Conservation (phyloP, 1,140 invertebrate genomes). For the Cecropterus lyciades region DNA sequence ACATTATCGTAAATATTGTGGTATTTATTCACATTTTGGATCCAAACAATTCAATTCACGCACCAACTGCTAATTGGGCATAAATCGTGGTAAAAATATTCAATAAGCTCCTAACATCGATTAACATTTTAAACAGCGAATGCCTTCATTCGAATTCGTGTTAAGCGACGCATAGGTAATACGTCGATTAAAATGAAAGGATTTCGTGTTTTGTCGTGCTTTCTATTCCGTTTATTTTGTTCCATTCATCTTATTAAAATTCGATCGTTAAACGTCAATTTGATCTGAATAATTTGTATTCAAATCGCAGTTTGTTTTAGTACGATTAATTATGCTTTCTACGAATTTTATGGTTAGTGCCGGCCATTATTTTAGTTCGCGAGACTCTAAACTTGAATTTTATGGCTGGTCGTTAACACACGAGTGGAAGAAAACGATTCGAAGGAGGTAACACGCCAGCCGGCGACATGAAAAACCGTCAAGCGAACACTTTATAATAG, state of each 20-base stretch:
- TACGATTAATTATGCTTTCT: slow-evolving; percentile 36
- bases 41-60: slow-evolving; percentile 83
- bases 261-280: slow-evolving; percentile 48
- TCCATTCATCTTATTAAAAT: slow-evolving; percentile 39
- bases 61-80: slow-evolving; percentile 77
- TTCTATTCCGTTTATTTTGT: slow-evolving; percentile 48
- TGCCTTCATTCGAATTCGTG: slow-evolving; percentile 75
- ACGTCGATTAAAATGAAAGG: slow-evolving; percentile 60
- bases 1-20: slow-evolving; percentile 82
- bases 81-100: slow-evolving; percentile 81
- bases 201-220: slow-evolving; percentile 47
- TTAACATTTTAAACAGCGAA: slow-evolving; percentile 74
- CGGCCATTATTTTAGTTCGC: slow-evolving; percentile 30
- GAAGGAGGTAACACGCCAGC: slow-evolving; percentile 58
- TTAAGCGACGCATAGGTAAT: slow-evolving; percentile 71
- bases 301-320: slow-evolving; percentile 44
- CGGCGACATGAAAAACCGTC: slow-evolving; percentile 66
- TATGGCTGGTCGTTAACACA: slow-evolving; percentile 51
- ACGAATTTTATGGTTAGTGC: slow-evolving; percentile 28
- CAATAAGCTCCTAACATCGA: slow-evolving; percentile 78
- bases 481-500: slow-evolving; percentile 77
- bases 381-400: slow-evolving; percentile 42
- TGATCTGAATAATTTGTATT: slow-evolving; percentile 61
- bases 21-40: slow-evolving; percentile 78
- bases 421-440: slow-evolving; percentile 45